A percentile compares a stretch with the other conserved stretches of the same genome.
phyloP scores from a whole-genome alignment of 1,140 invertebrate genomes.

The Leptinotarsa texana region DNA sequence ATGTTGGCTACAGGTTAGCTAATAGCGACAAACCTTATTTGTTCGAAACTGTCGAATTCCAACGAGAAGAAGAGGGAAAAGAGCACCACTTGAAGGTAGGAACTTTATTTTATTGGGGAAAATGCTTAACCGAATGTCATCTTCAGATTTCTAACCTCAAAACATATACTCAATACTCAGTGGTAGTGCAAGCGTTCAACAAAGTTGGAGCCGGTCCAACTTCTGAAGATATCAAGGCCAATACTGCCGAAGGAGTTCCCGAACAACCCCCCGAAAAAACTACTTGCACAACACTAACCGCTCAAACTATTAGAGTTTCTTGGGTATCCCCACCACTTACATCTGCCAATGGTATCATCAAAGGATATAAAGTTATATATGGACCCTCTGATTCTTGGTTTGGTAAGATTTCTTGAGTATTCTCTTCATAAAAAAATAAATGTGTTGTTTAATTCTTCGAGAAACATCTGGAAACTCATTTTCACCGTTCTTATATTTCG shows the following conservation, averaged over 20 bases:
- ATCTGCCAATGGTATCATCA: conserved; percentile 91
- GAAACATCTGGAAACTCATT: too few relatives aligned
- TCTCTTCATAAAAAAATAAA: too few relatives aligned
- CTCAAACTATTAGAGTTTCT: conserved; percentile 89
- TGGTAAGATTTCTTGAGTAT: conserved; percentile 64
- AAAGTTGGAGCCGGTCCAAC: conserved; percentile 90
- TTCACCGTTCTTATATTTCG: too few relatives aligned
- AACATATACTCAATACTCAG: conserved; percentile 92
- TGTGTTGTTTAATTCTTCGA: too few relatives aligned
- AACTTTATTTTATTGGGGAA: neutral
- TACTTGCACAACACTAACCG: conserved; percentile 86
- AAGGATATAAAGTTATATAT: conserved; percentile 95
- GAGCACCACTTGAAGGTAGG: conserved; percentile 83
- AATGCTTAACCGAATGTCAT: neutral
- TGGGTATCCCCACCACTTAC: conserved; percentile 90
- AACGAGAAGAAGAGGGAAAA: conserved; percentile 86
- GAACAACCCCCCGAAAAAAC: conserved; percentile 92
- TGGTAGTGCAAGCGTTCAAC: conserved; percentile 95
- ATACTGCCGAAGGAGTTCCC: conserved; percentile 90
- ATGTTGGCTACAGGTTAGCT: conserved; percentile 87
- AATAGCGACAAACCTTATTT: conserved; percentile 88
- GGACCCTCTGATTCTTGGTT: conserved; percentile 90
- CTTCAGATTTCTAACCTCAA: conserved; percentile 51
- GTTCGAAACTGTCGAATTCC: conserved; percentile 91
- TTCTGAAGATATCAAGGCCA: conserved; percentile 85